A percentile compares a stretch with the other conserved stretches of the same genome.
phyloP scores from a whole-genome alignment of 1,140 invertebrate species.

The Pararge aegeria region DNA sequence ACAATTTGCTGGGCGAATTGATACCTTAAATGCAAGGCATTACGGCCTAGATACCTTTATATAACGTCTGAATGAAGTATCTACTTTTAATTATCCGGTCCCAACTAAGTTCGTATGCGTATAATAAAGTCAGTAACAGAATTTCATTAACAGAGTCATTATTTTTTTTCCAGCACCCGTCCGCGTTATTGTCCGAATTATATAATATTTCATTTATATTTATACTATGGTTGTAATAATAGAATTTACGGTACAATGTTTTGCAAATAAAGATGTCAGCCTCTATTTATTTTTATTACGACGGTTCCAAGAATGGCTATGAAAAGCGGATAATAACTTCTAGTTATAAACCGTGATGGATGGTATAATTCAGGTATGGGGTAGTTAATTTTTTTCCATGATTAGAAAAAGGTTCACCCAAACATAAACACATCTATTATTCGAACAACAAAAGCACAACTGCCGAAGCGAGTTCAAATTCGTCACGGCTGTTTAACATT shows the following conservation, averaged over 20 bases:
- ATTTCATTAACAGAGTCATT: constrained; percentile 38
- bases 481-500: constrained; percentile 73
- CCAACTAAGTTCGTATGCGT: constrained; percentile 37
- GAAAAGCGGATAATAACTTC: constrained; percentile 54
- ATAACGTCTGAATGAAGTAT: constrained; percentile 24
- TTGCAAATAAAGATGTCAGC: constrained; percentile 69
- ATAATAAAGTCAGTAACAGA: constrained; percentile 35
- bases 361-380: constrained; percentile 62
- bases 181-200: constrained; percentile 38
- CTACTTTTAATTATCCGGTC: constrained; percentile 36
- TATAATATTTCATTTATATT: constrained; percentile 44
- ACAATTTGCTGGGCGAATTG: constrained; percentile 35
- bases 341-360: constrained; percentile 70
- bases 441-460: constrained; percentile 53
- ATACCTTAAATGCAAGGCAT: constrained; percentile 23
- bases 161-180: constrained; percentile 35
- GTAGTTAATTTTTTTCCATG: constrained; percentile 41
- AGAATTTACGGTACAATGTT: constrained; percentile 46
- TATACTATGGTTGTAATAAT: constrained; percentile 36
- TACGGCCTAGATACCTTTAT: constrained; percentile 28
- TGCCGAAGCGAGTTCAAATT: constrained; percentile 64
- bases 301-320: constrained; percentile 48
- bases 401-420: constrained; percentile 52
- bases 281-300: constrained; percentile 15
- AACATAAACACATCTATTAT: constrained; percentile 75